Base-by-base conservation (phyloP, 2,888 invertebrate species). In the Lepidocyrtinus sp. region DNA sequence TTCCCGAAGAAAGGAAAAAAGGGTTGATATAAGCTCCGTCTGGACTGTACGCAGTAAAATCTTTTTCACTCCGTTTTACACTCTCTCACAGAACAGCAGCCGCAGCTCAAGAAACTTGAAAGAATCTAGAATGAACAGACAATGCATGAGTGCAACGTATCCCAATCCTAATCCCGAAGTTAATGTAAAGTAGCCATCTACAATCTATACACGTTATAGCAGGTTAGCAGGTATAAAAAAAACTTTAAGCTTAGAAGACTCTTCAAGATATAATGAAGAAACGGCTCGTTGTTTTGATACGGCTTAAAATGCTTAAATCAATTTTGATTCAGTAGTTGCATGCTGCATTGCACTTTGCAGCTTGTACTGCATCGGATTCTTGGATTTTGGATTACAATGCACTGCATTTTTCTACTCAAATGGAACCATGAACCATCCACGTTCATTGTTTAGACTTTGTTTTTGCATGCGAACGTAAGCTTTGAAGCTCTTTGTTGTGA, bases 221-320 rank as follows among this genome's bases (percentile, higher is more conserved):
- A 5, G 36, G 12, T n/a, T n/a, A 36, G 12, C 5, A 12, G 36
- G 5, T 36, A 36, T 7, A 36, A 36, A 36, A 36, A 12, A 36
- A 36, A 36, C 64, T 61, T 45, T 70, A 61, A 61, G 68, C 61
- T 17, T 61, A 73, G 25, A 17, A 65, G 62, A 73, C n/a, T 69
- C 27, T 27, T 25, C 27, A 26, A 69, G n/a, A n/a, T n/a, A n/a
- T n/a, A n/a, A n/a, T n/a, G n/a, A n/a, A n/a, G n/a, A n/a, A n/a
- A n/a, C n/a, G n/a, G n/a, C n/a, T n/a, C n/a, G n/a, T n/a, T n/a
- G n/a, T n/a, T n/a, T n/a, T n/a, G n/a, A n/a, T n/a, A n/a, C n/a
- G n/a, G n/a, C n/a, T n/a, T n/a, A n/a, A n/a, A n/a, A n/a, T n/a
- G n/a, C n/a, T n/a, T n/a, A n/a, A n/a, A n/a, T n/a, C n/a, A n/a